Conservation (phyloP, 2,888 invertebrate genomes). For the Andrena bicolor region DNA sequence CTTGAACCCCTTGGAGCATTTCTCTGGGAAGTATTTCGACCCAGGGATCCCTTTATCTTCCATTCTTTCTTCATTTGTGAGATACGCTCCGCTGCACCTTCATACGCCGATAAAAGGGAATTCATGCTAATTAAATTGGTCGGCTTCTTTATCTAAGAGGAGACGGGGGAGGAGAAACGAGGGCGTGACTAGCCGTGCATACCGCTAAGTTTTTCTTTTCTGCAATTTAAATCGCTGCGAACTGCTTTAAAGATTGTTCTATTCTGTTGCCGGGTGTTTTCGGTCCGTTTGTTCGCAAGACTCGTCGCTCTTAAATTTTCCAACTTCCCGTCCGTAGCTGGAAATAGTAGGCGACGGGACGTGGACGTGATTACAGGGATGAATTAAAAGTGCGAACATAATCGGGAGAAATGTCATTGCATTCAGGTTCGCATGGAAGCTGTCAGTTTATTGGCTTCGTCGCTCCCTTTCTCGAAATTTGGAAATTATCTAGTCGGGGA, state of each 20-base stretch:
- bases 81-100: conserved; percentile 49
- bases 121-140: conserved; percentile 67
- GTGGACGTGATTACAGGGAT: no score
- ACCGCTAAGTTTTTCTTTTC: conserved; percentile 35
- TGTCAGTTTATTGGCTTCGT: no score
- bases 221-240: conserved; percentile 28
- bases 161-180: conserved; percentile 31
- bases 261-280: not conserved
- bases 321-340: no score
- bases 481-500: no score
- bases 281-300: not conserved
- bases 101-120: conserved; percentile 57
- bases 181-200: conserved; percentile 25
- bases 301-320: no score
- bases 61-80: conserved; percentile 56
- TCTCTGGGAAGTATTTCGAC: conserved; percentile 33
- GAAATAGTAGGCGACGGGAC: no score
- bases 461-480: no score
- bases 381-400: no score
- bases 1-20: conserved; percentile 39
- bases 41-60: conserved; percentile 44
- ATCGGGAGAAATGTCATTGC: no score
- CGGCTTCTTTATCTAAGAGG: conserved; percentile 44
- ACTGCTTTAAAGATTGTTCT: not conserved
- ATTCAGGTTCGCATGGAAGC: no score